These are phyloP conservation scores for Lathamus discolor DNA, from an alignment of 2,113 vertebrate genomes.

Conservation along the genomic window DNA sequence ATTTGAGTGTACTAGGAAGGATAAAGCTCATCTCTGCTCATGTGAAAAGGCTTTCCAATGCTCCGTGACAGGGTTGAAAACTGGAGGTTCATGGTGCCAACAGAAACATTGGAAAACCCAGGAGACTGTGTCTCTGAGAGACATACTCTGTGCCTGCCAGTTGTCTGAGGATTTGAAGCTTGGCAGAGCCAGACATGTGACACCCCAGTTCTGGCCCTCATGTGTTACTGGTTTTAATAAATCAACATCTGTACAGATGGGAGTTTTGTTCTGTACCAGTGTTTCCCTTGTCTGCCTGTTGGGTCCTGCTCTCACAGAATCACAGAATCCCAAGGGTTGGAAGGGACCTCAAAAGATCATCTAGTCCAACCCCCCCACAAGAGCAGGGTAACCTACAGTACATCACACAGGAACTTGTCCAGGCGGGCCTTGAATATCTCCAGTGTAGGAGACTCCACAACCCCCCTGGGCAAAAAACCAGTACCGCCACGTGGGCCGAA, in stretches of 20 bases:
- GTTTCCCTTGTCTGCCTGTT: neutral
- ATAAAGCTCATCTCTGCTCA: neutral
- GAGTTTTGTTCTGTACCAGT: neutral
- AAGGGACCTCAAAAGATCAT: too few relatives aligned
- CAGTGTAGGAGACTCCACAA: too few relatives aligned
- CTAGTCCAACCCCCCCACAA: too few relatives aligned
- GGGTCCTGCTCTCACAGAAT: neutral
- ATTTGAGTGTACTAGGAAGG: neutral
- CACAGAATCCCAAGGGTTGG: too few relatives aligned
- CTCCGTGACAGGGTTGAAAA: rapidly evolving
- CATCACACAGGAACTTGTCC: too few relatives aligned
- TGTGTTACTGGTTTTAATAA: rapidly evolving
- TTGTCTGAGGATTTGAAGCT: neutral
- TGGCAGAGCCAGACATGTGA: neutral
- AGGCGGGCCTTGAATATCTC: too few relatives aligned
- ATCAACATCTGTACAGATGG: neutral
- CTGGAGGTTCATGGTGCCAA: neutral
- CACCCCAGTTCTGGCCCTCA: neutral
- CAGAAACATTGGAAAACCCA: neutral
- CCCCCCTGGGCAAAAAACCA: too few relatives aligned
- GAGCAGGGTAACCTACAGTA: too few relatives aligned
- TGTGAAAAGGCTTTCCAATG: neutral
- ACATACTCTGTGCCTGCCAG: neutral
- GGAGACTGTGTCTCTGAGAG: neutral
- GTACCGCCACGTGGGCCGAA: too few relatives aligned